Base-by-base conservation (phyloP, 2,113 vertebrate species). In the Crypturellus undulatus region DNA sequence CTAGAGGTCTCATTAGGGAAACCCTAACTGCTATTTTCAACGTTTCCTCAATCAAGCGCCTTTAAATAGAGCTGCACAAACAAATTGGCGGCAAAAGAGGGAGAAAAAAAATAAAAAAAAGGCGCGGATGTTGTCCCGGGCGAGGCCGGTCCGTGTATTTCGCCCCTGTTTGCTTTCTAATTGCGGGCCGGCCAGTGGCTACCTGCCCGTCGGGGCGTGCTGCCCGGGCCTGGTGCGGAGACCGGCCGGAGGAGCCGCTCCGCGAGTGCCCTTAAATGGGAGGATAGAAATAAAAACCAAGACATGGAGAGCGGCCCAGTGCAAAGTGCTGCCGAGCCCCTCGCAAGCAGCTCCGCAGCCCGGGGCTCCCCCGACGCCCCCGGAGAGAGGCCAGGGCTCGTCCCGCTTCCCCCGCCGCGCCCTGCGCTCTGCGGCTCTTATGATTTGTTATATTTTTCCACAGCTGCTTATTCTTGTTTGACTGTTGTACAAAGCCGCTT, bases 1-100 rank as follows among this genome's bases (percentile, higher is more conserved):
- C 98, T 94, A 89, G 97, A 97, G 97, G 98, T 98, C 98, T 98
- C 98, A 98, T 98, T 98, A 98, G 98, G 97, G 96, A 97, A 98
- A 97, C 97, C 96, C 97, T 97, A 86, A 79, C 95, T 97, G 97
- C 98, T 98, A 97, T 98, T 98, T 98, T 89, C 97, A 98, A 98
- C 97, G 60, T 98, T 98, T 98, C 97, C 98, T 98, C 98, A 97
- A 98, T 98, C 98, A 98, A 97, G 96, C 62, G 96, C 97, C 97
- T 97, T 98, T 97, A 98, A 98, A 97, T 98, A 97, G 97, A 97
- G 97, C 97, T 97, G 92, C 98, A 92, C 97, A 98, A 98, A 98
- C 97, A 98, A 96, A 96, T 96, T 91, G 97, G 97, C 96, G 92
- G 97, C 97, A 96, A 98, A 97, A 49, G 47, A 49, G 47, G 42